Evolutionary conservation across 2,797 vertebrate genomes (phyloP).

Genomic region (Lagocephalus sceleratus): DNA sequence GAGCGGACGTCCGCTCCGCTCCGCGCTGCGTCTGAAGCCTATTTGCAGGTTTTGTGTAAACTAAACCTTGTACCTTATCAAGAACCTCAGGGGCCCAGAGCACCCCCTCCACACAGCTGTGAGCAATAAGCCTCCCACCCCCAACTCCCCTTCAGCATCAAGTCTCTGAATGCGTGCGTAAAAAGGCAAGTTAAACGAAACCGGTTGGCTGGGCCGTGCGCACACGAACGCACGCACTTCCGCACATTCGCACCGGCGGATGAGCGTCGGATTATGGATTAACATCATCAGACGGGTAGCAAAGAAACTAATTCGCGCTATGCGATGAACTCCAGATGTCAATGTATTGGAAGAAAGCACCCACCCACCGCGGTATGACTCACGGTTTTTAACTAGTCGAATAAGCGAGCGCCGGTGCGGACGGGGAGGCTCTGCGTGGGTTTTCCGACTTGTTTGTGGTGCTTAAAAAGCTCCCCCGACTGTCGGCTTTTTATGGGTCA

Average conservation of each 20-base stretch:
- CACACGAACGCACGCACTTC: slow-evolving; percentile 16
- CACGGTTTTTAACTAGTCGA: slow-evolving; percentile 59
- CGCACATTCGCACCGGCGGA: slow-evolving; percentile 31
- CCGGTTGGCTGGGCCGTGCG: slow-evolving; percentile 46
- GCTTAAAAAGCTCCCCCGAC: slow-evolving; percentile 51
- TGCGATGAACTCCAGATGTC: slow-evolving; percentile 64
- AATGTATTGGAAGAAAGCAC: slow-evolving; percentile 59
- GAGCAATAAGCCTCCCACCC: slow-evolving; percentile 60
- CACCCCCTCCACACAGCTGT: slow-evolving; percentile 52
- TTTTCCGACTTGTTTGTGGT: slow-evolving; percentile 27
- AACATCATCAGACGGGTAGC: slow-evolving; percentile 48
- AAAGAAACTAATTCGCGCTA: slow-evolving; percentile 16
- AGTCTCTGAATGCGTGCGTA: slow-evolving; percentile 55
- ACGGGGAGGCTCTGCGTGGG: slow-evolving; percentile 58
- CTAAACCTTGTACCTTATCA: slow-evolving; percentile 31
- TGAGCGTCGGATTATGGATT: slow-evolving; percentile 50
- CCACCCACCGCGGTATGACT: slow-evolving; percentile 62
- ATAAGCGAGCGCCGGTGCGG: slow-evolving; percentile 67
- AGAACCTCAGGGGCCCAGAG: slow-evolving; percentile 27
- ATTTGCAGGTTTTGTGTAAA: slow-evolving; percentile 9
- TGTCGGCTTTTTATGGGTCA: slow-evolving; percentile 50
- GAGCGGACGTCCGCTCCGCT: neutral
- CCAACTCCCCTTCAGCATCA: slow-evolving; percentile 37
- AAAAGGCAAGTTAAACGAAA: slow-evolving; percentile 56
- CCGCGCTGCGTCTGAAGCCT: neutral